Conservation (phyloP, 2,888 invertebrate genomes). For the Coenonympha arcania region DNA sequence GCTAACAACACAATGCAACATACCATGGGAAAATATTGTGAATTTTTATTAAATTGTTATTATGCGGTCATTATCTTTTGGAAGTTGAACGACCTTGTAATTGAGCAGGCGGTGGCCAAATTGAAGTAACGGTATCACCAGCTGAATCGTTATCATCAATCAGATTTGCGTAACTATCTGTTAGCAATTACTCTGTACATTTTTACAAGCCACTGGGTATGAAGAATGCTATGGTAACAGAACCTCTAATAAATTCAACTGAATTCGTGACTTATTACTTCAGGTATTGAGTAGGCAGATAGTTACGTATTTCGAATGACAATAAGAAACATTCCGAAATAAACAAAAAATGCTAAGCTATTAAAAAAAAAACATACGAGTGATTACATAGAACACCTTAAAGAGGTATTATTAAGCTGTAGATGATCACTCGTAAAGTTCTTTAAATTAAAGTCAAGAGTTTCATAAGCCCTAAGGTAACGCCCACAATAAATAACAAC, state of each 20-base stretch:
- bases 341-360: too few species aligned
- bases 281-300: too few species aligned
- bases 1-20: background rate
- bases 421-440: background rate
- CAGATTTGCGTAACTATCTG: slow-evolving; percentile 71
- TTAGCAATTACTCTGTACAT: slow-evolving; percentile 60
- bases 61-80: slow-evolving; percentile 7
- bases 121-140: slow-evolving; percentile 63
- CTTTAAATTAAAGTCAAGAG: slow-evolving; percentile 2
- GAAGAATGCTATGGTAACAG: slow-evolving; percentile 44
- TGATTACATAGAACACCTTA: slow-evolving; percentile 1
- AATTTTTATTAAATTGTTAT: slow-evolving; percentile 23
- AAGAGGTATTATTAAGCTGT: slow-evolving; percentile 5
- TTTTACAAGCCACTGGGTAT: slow-evolving; percentile 45
- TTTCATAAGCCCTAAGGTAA: slow-evolving; percentile 17
- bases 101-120: slow-evolving; percentile 64
- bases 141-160: slow-evolving; percentile 68
- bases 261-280: too few species aligned
- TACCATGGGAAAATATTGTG: slow-evolving; percentile 34
- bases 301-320: too few species aligned
- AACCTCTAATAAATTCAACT: too few species aligned
- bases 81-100: slow-evolving; percentile 55
- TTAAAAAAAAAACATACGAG: too few species aligned
- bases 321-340: too few species aligned
- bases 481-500: slow-evolving; percentile 34